These are phyloP conservation scores for Saccostrea echinata DNA, from an alignment of 1,140 invertebrate genomes.

Conservation along the genomic window DNA sequence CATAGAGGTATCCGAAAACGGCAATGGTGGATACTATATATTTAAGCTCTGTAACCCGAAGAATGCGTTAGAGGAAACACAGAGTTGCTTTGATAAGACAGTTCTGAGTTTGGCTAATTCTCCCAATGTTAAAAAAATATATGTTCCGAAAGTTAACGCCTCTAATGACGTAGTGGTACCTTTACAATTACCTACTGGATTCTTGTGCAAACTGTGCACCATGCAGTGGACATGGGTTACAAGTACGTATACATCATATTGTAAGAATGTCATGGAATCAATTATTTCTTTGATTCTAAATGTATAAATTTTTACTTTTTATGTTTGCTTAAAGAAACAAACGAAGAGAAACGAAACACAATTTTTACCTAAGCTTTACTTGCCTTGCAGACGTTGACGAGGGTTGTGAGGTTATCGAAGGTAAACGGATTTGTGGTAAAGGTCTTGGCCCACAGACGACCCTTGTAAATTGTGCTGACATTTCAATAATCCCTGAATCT, in stretches of 20 bases:
- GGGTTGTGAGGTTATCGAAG: not conserved
- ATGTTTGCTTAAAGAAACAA: no score
- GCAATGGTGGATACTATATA: slow-evolving; percentile 22
- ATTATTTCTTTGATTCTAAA: no score
- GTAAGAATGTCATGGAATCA: no score
- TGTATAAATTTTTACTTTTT: no score
- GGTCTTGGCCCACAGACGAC: slow-evolving; percentile 9
- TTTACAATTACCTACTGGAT: not conserved
- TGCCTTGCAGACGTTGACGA: not conserved
- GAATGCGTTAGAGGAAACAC: slow-evolving; percentile 15
- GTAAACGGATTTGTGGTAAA: not conserved
- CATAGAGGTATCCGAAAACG: slow-evolving; percentile 16
- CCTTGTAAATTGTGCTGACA: slow-evolving; percentile 30
- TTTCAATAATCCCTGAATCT: not conserved
- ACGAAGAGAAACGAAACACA: no score
- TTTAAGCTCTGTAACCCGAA: slow-evolving; percentile 37
- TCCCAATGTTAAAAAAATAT: slow-evolving; percentile 2
- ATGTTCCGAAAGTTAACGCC: not conserved
- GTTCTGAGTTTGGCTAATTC: not conserved
- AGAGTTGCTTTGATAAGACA: slow-evolving; percentile 4
- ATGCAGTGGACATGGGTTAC: slow-evolving; percentile 43
- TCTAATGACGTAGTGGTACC: slow-evolving; percentile 21
- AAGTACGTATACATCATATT: not conserved
- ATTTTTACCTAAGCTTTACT: not conserved
- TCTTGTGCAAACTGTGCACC: slow-evolving; percentile 10